Percentiles rank a stretch among this genome's conserved stretches.
These are phyloP conservation scores for Diadumene lineata DNA, from an alignment of 92 coral and sea anemone species.

Conservation along the genomic window DNA sequence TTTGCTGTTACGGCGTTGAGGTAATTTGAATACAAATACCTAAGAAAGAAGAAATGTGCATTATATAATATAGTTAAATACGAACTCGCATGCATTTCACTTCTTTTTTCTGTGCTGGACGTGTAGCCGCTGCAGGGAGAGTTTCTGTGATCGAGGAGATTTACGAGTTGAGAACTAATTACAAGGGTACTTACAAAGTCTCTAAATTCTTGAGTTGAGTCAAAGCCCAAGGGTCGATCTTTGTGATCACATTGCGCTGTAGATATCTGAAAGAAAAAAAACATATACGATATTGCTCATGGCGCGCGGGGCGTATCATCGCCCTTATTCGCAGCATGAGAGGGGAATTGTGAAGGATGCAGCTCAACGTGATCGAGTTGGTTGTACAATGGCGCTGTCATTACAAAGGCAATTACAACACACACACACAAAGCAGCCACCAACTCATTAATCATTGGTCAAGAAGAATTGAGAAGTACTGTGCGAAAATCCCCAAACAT, in stretches of 20 bases:
- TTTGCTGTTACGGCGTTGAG: constrained; percentile 34
- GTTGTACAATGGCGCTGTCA: no score
- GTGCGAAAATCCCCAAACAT: background rate
- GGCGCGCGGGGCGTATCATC: no score
- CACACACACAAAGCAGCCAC: background rate
- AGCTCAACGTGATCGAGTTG: no score
- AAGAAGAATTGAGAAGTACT: no score
- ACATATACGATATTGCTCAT: background rate
- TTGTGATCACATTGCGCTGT: constrained; percentile 54
- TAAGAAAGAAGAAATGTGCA: background rate
- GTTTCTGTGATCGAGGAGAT: no score
- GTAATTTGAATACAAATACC: constrained; percentile 63
- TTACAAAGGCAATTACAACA: background rate
- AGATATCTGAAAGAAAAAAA: constrained; percentile 42
- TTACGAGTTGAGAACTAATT: no score
- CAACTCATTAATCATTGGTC: background rate
- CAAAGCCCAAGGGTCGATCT: constrained; percentile 68
- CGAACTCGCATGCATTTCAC: background rate
- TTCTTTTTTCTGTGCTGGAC: background rate
- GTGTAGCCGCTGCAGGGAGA: background rate
- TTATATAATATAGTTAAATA: background rate
- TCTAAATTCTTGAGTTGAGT: constrained; percentile 44
- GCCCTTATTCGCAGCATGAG: no score
- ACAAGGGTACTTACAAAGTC: constrained; percentile 49
- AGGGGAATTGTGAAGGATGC: no score